Evolutionary conservation across 37 sponge, comb jelly and placozoan species (phyloP).

Genomic region (Mnemiopsis leidyi): DNA sequence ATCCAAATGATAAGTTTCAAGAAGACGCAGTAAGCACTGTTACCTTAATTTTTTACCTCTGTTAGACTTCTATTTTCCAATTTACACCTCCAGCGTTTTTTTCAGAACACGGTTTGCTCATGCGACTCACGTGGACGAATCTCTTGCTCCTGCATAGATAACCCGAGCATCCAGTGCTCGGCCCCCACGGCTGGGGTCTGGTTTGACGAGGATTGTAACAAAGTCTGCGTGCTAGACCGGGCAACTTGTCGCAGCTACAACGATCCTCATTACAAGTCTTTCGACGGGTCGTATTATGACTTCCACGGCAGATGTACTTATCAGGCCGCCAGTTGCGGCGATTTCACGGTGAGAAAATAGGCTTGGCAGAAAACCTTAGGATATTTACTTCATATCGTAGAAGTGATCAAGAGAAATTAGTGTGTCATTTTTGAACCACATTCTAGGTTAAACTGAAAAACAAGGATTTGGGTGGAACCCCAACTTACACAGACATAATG

Average conservation of each 20-base stretch:
- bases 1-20: too few relatives aligned
- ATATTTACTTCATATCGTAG: too few relatives aligned
- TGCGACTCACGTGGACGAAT: neutral
- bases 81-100: too few relatives aligned
- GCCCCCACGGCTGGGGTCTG: neutral
- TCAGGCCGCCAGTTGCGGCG: neutral
- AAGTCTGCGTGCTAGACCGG: neutral
- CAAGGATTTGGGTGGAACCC: neutral
- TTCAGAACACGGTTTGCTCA: neutral
- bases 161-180: neutral
- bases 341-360: neutral
- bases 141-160: neutral
- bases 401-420: too few relatives aligned
- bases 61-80: too few relatives aligned
- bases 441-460: neutral
- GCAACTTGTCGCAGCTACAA: neutral
- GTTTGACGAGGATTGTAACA: neutral
- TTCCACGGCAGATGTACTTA: slow-evolving; percentile 1
- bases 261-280: neutral
- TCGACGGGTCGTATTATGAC: neutral
- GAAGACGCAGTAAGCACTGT: too few relatives aligned
- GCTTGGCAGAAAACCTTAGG: too few relatives aligned
- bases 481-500: neutral
- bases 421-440: too few relatives aligned
- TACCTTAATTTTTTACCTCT: too few relatives aligned